Base-by-base conservation (phyloP, 1,140 invertebrate species). In the Druon quercuslanigerum region DNA sequence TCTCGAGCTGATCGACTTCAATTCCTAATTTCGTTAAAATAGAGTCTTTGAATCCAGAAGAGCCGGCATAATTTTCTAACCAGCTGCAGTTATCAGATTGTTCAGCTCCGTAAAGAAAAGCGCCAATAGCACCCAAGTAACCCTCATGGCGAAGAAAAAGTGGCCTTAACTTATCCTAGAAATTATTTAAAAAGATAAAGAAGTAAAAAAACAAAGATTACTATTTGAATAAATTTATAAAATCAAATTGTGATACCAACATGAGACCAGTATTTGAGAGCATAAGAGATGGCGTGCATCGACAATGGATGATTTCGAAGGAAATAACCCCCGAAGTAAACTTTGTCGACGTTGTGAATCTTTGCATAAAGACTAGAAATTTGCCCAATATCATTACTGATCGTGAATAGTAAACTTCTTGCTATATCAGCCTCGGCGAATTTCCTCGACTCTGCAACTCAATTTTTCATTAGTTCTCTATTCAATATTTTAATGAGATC, bases 301-400 rank as follows among this genome's bases (percentile, higher is more conserved):
- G 94, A 95, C 0, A 96, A 85, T 5, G 95, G 95, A 90, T 96
- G 95, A 83, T 95, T 95, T 46, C 95, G 91, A 12, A 96, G 92
- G 86, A 96, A 96, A 83, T 95, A 96, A 19, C 96, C 95, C 54
- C 95, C 95, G 91, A 96, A 96, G 82, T 95, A 96, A 71, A 96
- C 93, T 85, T 92, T 93, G 75, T 93, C 92, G 78, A 95, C 87
- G 73, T 93, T 92, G 85, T 95, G 92, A 82, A 95, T 92, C 87
- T 94, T 93, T 40, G 95, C 95, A 86, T 96, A 95, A 2, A 96
- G 92, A 88, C 92, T 95, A 51, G 95, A 94, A 81, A 96, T 94
- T 91, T 96, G 96, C 50, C 95, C 95, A 78, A 96, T 95, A 85
- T 96, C 95, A 86, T 96, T 96, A 85, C 95, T 95, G 74, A 96